A percentile compares a stretch with the other conserved stretches of the same genome.
Evolutionary conservation across 2,797 vertebrate species (phyloP).

Genomic region (Thaleichthys pacificus): DNA sequence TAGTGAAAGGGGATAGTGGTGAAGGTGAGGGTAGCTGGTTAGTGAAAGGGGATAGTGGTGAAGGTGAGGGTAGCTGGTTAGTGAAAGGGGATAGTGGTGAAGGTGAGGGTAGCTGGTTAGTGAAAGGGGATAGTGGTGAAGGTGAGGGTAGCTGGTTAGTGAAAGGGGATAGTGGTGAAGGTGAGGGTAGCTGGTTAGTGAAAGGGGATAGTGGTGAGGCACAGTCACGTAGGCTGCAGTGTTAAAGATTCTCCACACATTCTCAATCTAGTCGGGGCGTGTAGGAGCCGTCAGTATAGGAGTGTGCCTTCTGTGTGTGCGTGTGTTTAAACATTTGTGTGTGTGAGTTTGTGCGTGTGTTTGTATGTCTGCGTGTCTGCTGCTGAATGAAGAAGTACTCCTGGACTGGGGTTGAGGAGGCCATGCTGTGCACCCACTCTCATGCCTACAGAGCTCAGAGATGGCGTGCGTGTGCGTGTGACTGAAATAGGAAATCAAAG

Average conservation of each 20-base stretch:
- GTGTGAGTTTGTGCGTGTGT: slow-evolving; percentile 4
- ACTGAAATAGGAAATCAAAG: slow-evolving; percentile 12
- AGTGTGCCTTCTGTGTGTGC: not conserved
- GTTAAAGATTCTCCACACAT: not conserved
- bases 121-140: too few relatives aligned
- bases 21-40: too few relatives aligned
- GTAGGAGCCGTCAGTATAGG: not conserved
- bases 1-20: too few relatives aligned
- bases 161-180: too few relatives aligned
- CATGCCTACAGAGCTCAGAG: not conserved
- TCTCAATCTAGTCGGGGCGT: not conserved
- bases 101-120: too few relatives aligned
- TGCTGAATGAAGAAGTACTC: slow-evolving; percentile 67
- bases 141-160: too few relatives aligned
- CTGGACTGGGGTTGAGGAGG: slow-evolving; percentile 66
- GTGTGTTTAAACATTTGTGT: not conserved
- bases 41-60: too few relatives aligned
- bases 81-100: too few relatives aligned
- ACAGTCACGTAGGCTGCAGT: not conserved
- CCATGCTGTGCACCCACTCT: slow-evolving; percentile 58
- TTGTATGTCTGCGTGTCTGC: slow-evolving; percentile 52
- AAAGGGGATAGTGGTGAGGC: too few relatives aligned
- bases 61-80: too few relatives aligned
- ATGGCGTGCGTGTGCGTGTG: not conserved
- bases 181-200: too few relatives aligned